phyloP scores from a whole-genome alignment of 2,797 vertebrate species.

The Phrynocephalus forsythii region DNA sequence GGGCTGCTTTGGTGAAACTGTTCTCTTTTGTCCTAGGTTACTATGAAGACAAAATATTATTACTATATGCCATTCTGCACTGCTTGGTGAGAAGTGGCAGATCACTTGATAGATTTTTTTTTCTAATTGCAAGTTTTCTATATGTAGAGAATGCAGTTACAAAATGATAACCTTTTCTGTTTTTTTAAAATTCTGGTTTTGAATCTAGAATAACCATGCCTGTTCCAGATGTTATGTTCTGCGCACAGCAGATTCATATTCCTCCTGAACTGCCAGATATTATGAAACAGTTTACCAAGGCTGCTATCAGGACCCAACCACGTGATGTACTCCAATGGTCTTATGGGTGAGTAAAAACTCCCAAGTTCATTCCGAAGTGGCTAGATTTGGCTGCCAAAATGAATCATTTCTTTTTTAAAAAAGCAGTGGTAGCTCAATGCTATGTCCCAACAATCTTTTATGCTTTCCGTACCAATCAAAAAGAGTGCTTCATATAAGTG shows the following conservation, averaged over 20 bases:
- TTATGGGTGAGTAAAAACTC: slow-evolving; percentile 82
- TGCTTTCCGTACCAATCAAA: background rate
- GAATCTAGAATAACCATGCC: slow-evolving; percentile 82
- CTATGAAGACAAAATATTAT: background rate
- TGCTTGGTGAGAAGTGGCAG: background rate
- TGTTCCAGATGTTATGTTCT: slow-evolving; percentile 90
- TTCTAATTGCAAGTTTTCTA: background rate
- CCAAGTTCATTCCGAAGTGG: background rate
- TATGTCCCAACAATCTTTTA: background rate
- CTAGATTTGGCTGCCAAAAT: background rate
- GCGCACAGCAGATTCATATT: slow-evolving; percentile 93
- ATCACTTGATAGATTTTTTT: background rate
- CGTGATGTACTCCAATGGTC: slow-evolving; percentile 90
- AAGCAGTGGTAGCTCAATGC: background rate
- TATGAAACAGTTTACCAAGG: slow-evolving; percentile 95
- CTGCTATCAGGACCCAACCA: slow-evolving; percentile 94
- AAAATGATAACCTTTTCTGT: background rate
- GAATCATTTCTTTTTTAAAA: background rate
- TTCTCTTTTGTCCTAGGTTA: background rate
- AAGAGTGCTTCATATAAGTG: background rate
- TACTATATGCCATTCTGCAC: too few species aligned
- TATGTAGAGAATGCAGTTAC: background rate
- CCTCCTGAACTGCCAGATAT: slow-evolving; percentile 90
- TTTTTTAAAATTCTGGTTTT: slow-evolving; percentile 34
- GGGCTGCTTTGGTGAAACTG: background rate